Base-by-base conservation (phyloP, 2,797 vertebrate species). In the Mus spretus region DNA sequence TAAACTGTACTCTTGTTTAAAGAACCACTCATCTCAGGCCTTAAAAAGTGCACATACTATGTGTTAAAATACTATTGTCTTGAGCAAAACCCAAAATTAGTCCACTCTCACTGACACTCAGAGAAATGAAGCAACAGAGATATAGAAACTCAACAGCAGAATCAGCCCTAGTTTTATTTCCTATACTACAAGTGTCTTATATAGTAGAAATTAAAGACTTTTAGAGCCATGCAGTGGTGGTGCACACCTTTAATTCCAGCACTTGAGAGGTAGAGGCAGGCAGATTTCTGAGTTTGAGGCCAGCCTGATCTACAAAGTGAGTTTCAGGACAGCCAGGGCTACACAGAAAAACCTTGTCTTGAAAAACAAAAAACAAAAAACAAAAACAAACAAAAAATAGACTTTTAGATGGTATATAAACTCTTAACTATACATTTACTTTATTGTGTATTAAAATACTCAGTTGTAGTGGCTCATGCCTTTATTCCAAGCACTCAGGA, bases 141-240 rank as follows among this genome's bases (percentile, higher is more conserved):
- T 24, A 95, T 3, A 92, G 85, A 90, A 89, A 91, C 31, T 57
- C 34, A 92, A 93, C 1, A 94, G 12, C 57, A 94, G 65, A 90
- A 79, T 94, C 65, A 84, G 37, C 31, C 44, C 17, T 74, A 40
- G 17, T 90, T 44, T 79, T 75, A 74, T 37, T 85, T 90, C 15
- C 40, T 12, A 65, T 40, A 65, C n/a, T 55, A 10, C 44, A 47
- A 24, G 11, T 50, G 75, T 89, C 15, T 31, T 53, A 85, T 53
- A 85, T 0, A 28, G 12, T 59, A 87, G 67, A 90, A 77, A 88
- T 8, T 15, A 31, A 89, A 44, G 44, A 53, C 80, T 47, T 47
- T 47, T 47, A 47, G 47, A 47, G 47, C 47, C 8, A 9, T 7
- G 47, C 47, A 7, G 47, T 47, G 47, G 47, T 47, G 47, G 47